These are phyloP conservation scores for Onthophagus taurus DNA, from an alignment of 1,140 invertebrate genomes.

Conservation along the genomic window DNA sequence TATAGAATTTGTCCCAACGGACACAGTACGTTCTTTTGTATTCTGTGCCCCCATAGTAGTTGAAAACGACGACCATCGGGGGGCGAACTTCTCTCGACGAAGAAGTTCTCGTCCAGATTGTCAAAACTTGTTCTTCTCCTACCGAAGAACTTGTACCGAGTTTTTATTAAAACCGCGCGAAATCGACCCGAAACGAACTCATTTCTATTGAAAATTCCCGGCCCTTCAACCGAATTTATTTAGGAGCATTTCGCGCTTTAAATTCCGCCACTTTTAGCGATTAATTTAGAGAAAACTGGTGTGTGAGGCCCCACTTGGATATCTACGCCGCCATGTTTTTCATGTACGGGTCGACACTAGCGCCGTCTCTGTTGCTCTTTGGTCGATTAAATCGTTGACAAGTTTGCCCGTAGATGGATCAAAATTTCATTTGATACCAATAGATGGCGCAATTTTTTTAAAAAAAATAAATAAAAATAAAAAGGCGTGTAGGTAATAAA, in stretches of 20 bases:
- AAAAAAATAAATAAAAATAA: neutral
- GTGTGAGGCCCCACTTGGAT: slow-evolving; percentile 24
- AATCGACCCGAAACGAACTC: too few species aligned
- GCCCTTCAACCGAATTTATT: too few species aligned
- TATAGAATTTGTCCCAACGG: slow-evolving; percentile 52
- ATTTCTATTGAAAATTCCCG: too few species aligned
- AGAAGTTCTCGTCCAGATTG: too few species aligned
- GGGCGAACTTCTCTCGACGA: too few species aligned
- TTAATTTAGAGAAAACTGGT: too few species aligned
- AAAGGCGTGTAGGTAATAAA: neutral
- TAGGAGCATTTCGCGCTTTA: too few species aligned
- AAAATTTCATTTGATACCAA: neutral
- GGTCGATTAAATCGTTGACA: too few species aligned
- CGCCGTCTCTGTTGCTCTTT: slow-evolving; percentile 5
- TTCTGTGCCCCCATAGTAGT: slow-evolving; percentile 79
- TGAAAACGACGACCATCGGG: slow-evolving; percentile 25
- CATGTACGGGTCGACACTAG: neutral
- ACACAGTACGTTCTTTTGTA: slow-evolving; percentile 68
- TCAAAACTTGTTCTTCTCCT: slow-evolving; percentile 20
- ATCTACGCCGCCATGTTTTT: slow-evolving; percentile 31
- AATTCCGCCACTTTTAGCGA: too few species aligned
- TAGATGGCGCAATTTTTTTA: slow-evolving; percentile 5
- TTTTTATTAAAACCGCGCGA: too few species aligned
- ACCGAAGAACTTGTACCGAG: too few species aligned
- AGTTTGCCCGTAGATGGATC: too few species aligned